Evolutionary conservation across 1,140 invertebrate genomes (phyloP).

Genomic region (Phenacoccus solenopsis): DNA sequence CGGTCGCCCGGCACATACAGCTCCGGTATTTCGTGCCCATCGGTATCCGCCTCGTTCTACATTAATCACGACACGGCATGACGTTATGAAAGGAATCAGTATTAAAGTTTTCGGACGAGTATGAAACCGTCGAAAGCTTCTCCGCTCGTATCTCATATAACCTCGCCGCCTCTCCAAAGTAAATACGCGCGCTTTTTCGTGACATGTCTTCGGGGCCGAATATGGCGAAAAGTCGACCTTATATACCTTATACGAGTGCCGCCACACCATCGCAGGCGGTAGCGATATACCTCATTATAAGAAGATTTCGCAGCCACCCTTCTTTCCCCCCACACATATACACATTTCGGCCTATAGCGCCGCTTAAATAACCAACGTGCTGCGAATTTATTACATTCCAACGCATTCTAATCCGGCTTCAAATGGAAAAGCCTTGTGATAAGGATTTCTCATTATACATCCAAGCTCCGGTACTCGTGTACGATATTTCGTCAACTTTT

Average conservation of each 20-base stretch:
- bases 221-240: not conserved
- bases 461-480: too few species aligned
- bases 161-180: not conserved
- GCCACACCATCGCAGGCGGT: not conserved
- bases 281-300: not conserved
- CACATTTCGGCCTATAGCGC: not conserved
- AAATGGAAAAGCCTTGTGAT: constrained; percentile 1
- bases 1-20: not conserved
- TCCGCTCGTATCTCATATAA: not conserved
- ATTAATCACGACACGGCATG: not conserved
- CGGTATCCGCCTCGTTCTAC: not conserved
- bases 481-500: too few species aligned
- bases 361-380: not conserved
- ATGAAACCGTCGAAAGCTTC: not conserved
- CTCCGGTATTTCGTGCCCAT: not conserved
- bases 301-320: not conserved
- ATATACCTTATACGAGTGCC: not conserved
- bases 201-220: not conserved
- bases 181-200: not conserved
- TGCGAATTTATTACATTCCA: not conserved
- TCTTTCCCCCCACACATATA: not conserved
- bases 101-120: not conserved
- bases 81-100: not conserved
- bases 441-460: not conserved
- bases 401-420: not conserved